Base-by-base conservation (phyloP, 1,140 invertebrate genomes). In the Drosophila sechellia region DNA sequence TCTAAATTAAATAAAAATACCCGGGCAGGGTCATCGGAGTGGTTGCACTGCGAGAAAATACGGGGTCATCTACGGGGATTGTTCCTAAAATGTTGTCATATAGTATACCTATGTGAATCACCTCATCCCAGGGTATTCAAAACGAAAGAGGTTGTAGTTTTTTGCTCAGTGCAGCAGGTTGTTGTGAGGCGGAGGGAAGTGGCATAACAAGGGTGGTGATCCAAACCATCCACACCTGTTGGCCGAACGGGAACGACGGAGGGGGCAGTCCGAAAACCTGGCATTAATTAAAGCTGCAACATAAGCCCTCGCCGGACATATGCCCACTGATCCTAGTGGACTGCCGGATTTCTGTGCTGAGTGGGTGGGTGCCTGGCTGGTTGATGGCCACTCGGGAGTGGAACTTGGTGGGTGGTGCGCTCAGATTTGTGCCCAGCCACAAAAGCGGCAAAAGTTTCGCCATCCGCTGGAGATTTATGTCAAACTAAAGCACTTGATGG, bases 401-500 rank as follows among this genome's bases (percentile, higher is more conserved):
- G 40, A 3, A 6, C 2, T n/a, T 6, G 13, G 4, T 4, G 22
- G 37, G 12, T 12, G 22, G 50, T 25, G 5, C 15, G 48, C 43
- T 12, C 69, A 69, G 70, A 85, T 85, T 86, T 74, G 77, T 78
- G 80, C n/a, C n/a, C n/a, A n/a, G n/a, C n/a, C n/a, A n/a, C n/a
- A 42, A 81, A 83, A 20, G 42, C 42, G 42, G 42, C 42, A 45
- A 45, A 78, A 72, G 50, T 81, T 79, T 86, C 48, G 69, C 69
- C 75, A 61, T 76, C 65, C 75, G 75, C 64, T 57, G 65, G 79
- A 81, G 79, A 86, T 86, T 86, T 87, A 86, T 86, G 83, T 86
- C 84, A 86, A 86, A 81, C 83, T 87, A 87, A 86, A 86, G 84
- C 76, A 86, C 83, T 86, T 86, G 83, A 87, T 83, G 81, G 63